Evolutionary conservation across 2,797 vertebrate genomes (phyloP), one percentile per base, ranked within the genome.

Genomic region (Tauraco hartlaubi): DNA sequence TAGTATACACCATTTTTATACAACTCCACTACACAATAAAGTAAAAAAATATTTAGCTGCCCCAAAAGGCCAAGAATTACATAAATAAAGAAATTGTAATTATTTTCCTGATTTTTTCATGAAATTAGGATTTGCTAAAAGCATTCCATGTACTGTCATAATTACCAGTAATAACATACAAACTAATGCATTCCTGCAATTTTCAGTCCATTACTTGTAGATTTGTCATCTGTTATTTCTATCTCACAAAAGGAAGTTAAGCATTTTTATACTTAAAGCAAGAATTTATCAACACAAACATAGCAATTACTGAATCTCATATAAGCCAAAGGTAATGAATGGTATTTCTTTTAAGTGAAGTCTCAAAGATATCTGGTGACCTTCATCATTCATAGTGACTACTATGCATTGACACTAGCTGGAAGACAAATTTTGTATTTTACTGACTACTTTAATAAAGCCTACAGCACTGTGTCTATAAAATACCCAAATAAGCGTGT

Each of bases 121-220:
- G 33, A 96, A 90, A 95, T 71, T 75, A 67, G 64, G 23, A 86
- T 86, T 86, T 73, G 81, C 61, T 97, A 95, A 96, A 97, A 96
- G 96, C 91, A 87, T 90, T 92, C 82, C 15, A 41, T 41, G 28
- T 63, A 82, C 61, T 67, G 82, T 83, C 76, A 95, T 96, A 96
- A 96, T 96, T 96, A 96, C 58, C 44, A 96, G 69, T 88, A 95
- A 96, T 69, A 97, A 81, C 54, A 91, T 20, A 86, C 48, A 83
- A 92, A 88, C 93, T 94, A 97, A 96, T 96, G 96, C 55, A 74
- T 69, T 95, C 33, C 86, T 86, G 84, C 59, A 96, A 96, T 97
- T 97, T 96, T 91, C 85, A 92, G 63, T 78, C 90, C 80, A 94
- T 96, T 97, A 94, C 76, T 90, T 84, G 33, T 48, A 82, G 51